Conservation (phyloP, 2,113 vertebrate genomes). For the Gadus macrocephalus region DNA sequence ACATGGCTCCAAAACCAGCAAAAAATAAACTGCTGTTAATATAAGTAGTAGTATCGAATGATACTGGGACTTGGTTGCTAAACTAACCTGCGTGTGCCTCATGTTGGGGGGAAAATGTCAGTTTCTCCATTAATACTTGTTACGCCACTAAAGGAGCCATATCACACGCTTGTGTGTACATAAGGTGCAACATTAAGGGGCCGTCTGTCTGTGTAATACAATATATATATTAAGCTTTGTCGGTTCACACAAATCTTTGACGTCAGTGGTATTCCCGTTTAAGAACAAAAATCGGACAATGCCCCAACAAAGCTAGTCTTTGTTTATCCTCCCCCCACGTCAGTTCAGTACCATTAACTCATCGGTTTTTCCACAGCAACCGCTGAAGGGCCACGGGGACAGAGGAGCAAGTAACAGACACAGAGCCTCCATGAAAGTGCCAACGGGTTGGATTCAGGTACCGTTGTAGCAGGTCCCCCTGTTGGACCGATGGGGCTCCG, state of each 20-base stretch:
- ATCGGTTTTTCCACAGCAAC: not conserved
- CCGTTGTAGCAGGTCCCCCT: constrained; percentile 21
- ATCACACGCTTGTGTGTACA: too few species aligned
- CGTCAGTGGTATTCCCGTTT: constrained; percentile 2
- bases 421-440: constrained; percentile 51
- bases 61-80: too few species aligned
- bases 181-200: too few species aligned
- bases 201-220: too few species aligned
- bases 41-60: too few species aligned
- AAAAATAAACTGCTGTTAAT: too few species aligned
- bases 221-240: too few species aligned
- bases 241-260: not conserved
- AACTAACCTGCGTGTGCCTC: too few species aligned
- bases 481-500: not conserved
- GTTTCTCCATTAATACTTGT: too few species aligned
- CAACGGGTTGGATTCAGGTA: constrained; percentile 37
- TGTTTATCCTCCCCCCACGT: not conserved
- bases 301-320: not conserved
- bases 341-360: not conserved
- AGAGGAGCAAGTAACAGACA: constrained; percentile 19
- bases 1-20: too few species aligned
- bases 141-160: too few species aligned
- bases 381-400: constrained; percentile 7
- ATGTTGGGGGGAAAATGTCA: too few species aligned
- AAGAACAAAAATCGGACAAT: constrained; percentile 3